These are phyloP conservation scores for Hiodon tergisus DNA, from an alignment of 2,113 vertebrate species.

Conservation along the genomic window DNA sequence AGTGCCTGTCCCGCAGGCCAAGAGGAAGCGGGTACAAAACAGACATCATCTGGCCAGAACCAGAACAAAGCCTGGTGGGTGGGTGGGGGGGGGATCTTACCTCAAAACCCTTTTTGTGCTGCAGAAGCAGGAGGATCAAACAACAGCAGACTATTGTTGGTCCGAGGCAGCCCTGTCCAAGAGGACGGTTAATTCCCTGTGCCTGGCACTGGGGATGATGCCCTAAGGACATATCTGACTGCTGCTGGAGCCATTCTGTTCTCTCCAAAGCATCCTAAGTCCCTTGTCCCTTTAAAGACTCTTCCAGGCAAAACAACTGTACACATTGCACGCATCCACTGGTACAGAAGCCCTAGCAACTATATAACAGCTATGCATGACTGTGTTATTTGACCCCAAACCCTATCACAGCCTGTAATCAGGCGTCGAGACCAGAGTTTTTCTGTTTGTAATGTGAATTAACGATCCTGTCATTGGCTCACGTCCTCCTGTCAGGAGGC, in stretches of 20 bases:
- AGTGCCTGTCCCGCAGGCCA: background rate
- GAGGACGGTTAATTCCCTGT: background rate
- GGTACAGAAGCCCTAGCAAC: background rate
- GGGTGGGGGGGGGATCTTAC: background rate
- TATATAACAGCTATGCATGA: background rate
- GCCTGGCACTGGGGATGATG: background rate
- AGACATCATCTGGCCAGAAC: background rate
- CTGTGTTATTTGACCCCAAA: too few relatives aligned
- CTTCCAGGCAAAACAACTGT: background rate
- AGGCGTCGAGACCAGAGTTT: too few relatives aligned
- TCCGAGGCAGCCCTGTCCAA: background rate
- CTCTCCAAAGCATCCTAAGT: background rate
- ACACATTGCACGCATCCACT: too few relatives aligned
- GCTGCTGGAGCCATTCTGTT: background rate
- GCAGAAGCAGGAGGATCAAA: background rate
- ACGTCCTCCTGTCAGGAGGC: background rate
- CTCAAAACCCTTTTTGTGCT: background rate
- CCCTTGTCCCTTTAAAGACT: background rate
- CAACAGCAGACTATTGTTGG: background rate
- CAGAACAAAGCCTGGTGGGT: constrained; percentile 3
- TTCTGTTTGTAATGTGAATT: too few relatives aligned
- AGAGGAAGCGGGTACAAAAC: background rate
- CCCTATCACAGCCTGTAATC: too few relatives aligned
- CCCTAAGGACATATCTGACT: background rate
- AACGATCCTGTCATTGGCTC: constrained; percentile 22